Conservation (phyloP, 2,888 invertebrate species). For the Protonemura montana region DNA sequence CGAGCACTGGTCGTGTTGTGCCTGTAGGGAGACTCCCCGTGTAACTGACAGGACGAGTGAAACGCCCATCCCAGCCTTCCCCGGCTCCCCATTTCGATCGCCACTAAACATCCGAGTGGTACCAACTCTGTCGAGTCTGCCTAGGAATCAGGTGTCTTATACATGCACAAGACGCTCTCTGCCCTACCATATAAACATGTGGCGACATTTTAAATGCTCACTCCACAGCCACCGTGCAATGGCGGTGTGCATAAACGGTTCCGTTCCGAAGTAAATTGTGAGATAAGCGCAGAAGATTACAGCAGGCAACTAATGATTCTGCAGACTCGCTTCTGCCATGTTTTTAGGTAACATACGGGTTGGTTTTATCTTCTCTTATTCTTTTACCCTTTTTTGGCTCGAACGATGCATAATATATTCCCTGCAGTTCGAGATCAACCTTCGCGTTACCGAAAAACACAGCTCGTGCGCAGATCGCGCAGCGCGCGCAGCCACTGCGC, state of each 20-base stretch:
- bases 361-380: not conserved
- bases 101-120: not conserved
- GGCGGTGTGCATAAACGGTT: not conserved
- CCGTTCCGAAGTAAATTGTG: not conserved
- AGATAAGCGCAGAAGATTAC: not conserved
- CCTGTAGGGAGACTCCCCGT: not conserved
- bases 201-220: not conserved
- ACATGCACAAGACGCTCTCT: not conserved
- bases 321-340: not conserved
- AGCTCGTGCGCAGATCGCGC: slow-evolving; percentile 14
- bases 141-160: not conserved
- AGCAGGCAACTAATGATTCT: not conserved
- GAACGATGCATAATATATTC: not conserved
- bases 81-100: not conserved
- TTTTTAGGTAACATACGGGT: slow-evolving; percentile 7
- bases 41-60: slow-evolving; percentile 7
- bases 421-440: not conserved
- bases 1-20: not conserved
- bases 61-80: not conserved
- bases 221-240: not conserved
- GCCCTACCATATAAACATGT: not conserved
- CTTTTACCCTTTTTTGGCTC: not conserved
- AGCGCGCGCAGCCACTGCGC: not conserved
- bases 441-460: not conserved
- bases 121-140: not conserved